A percentile compares a stretch with the other conserved stretches of the same genome.
Evolutionary conservation across 2,113 vertebrate species (phyloP).

Genomic region (Eupsittula cactorum): DNA sequence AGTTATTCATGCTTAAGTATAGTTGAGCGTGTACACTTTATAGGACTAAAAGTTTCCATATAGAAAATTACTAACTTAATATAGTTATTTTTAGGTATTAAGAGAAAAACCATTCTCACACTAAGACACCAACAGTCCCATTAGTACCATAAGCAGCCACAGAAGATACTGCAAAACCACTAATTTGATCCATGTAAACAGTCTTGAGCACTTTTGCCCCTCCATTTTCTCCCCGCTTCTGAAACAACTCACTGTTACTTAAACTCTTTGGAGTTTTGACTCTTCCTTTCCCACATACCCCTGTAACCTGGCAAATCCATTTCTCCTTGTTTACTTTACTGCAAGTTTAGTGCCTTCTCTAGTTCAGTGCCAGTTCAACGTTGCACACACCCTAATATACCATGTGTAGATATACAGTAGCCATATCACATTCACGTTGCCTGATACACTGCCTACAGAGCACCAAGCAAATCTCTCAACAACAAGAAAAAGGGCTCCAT

Average conservation of each 20-base stretch:
- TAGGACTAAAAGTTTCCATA: not conserved
- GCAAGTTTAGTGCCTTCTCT: not conserved
- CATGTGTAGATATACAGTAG: not conserved
- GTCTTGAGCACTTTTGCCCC: not conserved
- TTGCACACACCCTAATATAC: not conserved
- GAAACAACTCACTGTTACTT: not conserved
- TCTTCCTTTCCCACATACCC: not conserved
- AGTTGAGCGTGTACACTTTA: not conserved
- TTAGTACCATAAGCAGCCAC: not conserved
- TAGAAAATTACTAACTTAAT: not conserved
- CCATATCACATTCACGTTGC: not conserved
- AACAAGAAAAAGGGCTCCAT: not conserved
- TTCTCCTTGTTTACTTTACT: not conserved
- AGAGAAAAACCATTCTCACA: not conserved
- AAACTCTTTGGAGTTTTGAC: not conserved
- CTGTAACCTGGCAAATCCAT: not conserved
- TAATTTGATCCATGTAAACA: not conserved
- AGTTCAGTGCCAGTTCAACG: not conserved
- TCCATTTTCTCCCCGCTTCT: not conserved
- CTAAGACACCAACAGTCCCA: not conserved
- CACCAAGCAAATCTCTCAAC: not conserved
- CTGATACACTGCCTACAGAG: not conserved
- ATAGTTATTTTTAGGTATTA: not conserved
- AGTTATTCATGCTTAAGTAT: not conserved
- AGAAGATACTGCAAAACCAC: not conserved